These are phyloP conservation scores for Lagopus muta DNA, from an alignment of 2,113 vertebrate genomes.

Conservation along the genomic window DNA sequence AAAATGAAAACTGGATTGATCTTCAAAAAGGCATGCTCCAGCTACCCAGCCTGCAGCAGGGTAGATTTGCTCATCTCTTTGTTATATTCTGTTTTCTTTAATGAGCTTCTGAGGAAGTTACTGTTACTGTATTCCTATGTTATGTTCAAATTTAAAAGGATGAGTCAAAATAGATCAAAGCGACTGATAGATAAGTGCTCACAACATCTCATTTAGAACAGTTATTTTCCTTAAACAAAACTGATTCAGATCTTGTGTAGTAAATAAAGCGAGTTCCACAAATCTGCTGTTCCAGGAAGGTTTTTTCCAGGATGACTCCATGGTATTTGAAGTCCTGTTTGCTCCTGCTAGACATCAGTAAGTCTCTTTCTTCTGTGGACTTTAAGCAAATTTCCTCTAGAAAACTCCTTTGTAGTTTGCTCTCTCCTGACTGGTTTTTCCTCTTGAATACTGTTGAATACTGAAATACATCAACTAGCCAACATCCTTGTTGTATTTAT, in stretches of 20 bases:
- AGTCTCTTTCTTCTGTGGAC: neutral
- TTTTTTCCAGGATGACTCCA: neutral
- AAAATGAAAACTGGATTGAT: neutral
- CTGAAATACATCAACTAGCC: neutral
- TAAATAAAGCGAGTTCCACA: neutral
- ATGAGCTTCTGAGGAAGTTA: neutral
- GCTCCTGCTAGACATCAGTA: slow-evolving; percentile 16
- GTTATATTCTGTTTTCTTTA: slow-evolving; percentile 15
- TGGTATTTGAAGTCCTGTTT: slow-evolving; percentile 5
- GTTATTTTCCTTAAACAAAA: slow-evolving; percentile 26
- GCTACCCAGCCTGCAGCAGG: neutral
- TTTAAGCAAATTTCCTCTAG: slow-evolving; percentile 32
- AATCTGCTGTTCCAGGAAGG: neutral
- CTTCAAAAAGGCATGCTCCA: neutral
- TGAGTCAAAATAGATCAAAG: slow-evolving; percentile 59
- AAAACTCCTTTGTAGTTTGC: slow-evolving; percentile 23
- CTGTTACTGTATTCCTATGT: neutral
- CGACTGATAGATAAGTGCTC: slow-evolving; percentile 7
- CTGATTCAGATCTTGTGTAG: neutral
- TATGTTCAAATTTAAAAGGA: slow-evolving; percentile 31
- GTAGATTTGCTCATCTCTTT: neutral
- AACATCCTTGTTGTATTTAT: neutral
- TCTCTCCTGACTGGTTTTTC: slow-evolving; percentile 30
- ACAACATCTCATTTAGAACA: slow-evolving; percentile 5
- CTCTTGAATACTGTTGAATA: slow-evolving; percentile 20